Percentiles rank a stretch among this genome's conserved stretches.
phyloP scores from a whole-genome alignment of 2,113 vertebrate genomes.

The Pyxicephalus adspersus region DNA sequence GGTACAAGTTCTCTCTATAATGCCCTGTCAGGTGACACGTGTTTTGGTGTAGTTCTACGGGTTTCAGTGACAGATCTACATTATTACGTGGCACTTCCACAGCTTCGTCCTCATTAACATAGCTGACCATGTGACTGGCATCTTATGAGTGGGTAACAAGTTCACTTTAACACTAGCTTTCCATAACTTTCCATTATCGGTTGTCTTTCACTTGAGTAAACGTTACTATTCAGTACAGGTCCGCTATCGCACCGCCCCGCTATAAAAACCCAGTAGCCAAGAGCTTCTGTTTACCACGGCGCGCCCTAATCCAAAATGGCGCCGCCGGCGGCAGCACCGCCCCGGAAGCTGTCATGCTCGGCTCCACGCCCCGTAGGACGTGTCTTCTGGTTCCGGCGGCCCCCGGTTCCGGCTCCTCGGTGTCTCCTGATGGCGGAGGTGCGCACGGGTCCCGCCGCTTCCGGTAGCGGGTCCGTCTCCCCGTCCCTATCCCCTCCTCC shows the following conservation, averaged over 20 bases:
- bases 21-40: too few relatives aligned
- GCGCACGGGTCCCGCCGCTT: constrained; percentile 39
- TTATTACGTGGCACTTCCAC: too few relatives aligned
- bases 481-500: constrained; percentile 11
- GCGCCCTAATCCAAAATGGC: not conserved
- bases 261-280: not conserved
- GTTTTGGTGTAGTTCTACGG: too few relatives aligned
- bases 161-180: too few relatives aligned
- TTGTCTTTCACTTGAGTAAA: too few relatives aligned
- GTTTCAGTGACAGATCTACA: too few relatives aligned
- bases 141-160: too few relatives aligned
- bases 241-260: not conserved
- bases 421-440: constrained; percentile 51
- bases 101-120: too few relatives aligned
- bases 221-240: too few relatives aligned
- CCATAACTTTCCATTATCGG: too few relatives aligned
- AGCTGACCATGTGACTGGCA: too few relatives aligned
- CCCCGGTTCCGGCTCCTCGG: constrained; percentile 51
- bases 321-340: not conserved
- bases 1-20: too few relatives aligned
- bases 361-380: constrained; percentile 1
- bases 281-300: not conserved
- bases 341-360: not conserved
- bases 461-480: constrained; percentile 38
- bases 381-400: constrained; percentile 49